Percentiles rank a stretch among this genome's conserved stretches.
phyloP scores from a whole-genome alignment of 2,888 invertebrate species.

The Ceriagrion tenellum region DNA sequence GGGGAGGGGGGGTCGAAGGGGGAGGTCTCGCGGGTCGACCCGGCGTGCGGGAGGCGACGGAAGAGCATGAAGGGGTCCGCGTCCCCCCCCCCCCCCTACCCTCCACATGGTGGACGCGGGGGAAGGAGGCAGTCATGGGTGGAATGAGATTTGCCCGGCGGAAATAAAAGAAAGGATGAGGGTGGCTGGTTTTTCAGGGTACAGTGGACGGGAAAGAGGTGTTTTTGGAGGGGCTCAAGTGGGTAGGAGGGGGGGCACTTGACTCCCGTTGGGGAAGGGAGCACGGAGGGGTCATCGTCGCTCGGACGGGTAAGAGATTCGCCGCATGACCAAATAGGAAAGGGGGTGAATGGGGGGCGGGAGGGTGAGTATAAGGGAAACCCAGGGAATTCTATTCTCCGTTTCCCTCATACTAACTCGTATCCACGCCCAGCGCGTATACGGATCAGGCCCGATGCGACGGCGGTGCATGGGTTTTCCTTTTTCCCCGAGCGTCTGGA shows the following conservation, averaged over 20 bases:
- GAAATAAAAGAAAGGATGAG: slow-evolving; percentile 52
- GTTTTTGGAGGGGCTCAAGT: neutral
- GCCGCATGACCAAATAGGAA: neutral
- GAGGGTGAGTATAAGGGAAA: neutral
- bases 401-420: neutral
- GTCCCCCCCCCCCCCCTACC: too few species aligned
- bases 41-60: neutral
- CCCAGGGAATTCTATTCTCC: neutral
- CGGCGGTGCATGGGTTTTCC: neutral
- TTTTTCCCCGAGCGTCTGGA: neutral
- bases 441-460: neutral
- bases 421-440: neutral
- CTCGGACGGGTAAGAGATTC: slow-evolving; percentile 23
- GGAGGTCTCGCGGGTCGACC: neutral
- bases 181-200: slow-evolving; percentile 1
- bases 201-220: neutral
- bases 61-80: neutral
- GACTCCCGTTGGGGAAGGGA: neutral
- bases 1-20: neutral
- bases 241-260: neutral
- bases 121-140: slow-evolving; percentile 47
- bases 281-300: neutral
- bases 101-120: neutral
- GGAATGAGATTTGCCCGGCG: slow-evolving; percentile 58
- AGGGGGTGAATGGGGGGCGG: neutral